Evolutionary conservation across 2,113 vertebrate species (phyloP).

Genomic region (Butorides virescens): DNA sequence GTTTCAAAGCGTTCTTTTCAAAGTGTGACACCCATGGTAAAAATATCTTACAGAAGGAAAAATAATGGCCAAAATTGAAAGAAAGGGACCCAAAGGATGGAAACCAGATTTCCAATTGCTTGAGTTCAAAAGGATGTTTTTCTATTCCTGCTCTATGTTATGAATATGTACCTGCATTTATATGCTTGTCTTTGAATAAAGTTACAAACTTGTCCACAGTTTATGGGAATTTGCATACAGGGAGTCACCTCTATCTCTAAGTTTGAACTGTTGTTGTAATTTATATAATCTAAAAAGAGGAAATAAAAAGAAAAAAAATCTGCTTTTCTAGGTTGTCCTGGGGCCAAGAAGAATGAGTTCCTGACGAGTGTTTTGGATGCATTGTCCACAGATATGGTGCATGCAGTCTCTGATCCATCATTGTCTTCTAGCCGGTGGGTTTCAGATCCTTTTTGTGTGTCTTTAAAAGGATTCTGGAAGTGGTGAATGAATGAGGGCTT

Average conservation of each 20-base stretch:
- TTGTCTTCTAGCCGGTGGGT: slow-evolving; percentile 86
- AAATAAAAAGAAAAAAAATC: background rate
- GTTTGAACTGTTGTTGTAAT: background rate
- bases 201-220: background rate
- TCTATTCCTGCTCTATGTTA: background rate
- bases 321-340: slow-evolving; percentile 87
- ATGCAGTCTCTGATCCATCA: slow-evolving; percentile 88
- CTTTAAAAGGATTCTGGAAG: background rate
- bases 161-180: background rate
- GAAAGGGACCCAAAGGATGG: background rate
- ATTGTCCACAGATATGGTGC: slow-evolving; percentile 96
- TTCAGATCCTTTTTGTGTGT: background rate
- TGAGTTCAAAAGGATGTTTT: background rate
- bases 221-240: background rate
- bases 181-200: background rate
- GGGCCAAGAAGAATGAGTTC: slow-evolving; percentile 94
- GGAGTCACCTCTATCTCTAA: background rate
- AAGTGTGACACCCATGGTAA: background rate
- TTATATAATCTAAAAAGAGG: background rate
- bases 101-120: background rate
- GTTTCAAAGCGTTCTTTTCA: background rate
- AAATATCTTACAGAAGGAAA: background rate
- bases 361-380: slow-evolving; percentile 96
- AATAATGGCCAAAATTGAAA: background rate
- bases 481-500: background rate